Conservation (phyloP, 2,113 vertebrate species). For the Epinephelus cyanopodus region DNA sequence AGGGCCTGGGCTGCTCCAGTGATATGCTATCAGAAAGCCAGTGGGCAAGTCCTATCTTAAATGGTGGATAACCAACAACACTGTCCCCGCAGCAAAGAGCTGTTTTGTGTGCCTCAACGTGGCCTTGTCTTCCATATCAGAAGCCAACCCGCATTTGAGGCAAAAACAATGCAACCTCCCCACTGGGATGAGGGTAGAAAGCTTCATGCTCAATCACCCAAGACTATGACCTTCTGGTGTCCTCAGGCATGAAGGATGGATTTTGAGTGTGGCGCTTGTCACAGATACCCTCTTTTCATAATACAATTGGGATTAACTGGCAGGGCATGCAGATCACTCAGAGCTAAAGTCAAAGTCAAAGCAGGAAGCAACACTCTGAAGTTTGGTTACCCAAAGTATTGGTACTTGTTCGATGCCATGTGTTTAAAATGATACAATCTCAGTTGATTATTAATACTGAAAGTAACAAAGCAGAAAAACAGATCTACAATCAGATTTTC, state of each 20-base stretch:
- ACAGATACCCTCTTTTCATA: conserved; percentile 16
- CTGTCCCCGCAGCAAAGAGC: not conserved
- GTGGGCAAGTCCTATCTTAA: not conserved
- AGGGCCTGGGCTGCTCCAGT: not conserved
- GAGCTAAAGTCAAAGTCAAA: conserved; percentile 33
- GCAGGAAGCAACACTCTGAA: not conserved
- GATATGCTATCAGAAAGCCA: not conserved
- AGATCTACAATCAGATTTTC: no score
- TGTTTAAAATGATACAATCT: no score
- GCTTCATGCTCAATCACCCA: not conserved
- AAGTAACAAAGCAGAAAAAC: no score
- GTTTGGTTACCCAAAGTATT: no score
- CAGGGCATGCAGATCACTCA: conserved; percentile 7
- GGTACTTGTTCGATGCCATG: no score
- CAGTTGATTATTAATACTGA: no score
- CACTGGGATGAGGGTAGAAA: conserved; percentile 7
- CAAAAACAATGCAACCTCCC: conserved; percentile 20
- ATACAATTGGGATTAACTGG: conserved; percentile 3
- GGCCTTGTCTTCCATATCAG: not conserved
- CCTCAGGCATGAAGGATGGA: not conserved
- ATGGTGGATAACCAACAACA: not conserved
- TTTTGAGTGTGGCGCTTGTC: not conserved
- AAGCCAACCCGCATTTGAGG: not conserved
- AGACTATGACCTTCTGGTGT: conserved; percentile 13
- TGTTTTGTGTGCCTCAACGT: not conserved